Percentiles rank a stretch among this genome's conserved stretches.
These are phyloP conservation scores for Tinamus major DNA, from an alignment of 2,797 vertebrate genomes.

Conservation along the genomic window DNA sequence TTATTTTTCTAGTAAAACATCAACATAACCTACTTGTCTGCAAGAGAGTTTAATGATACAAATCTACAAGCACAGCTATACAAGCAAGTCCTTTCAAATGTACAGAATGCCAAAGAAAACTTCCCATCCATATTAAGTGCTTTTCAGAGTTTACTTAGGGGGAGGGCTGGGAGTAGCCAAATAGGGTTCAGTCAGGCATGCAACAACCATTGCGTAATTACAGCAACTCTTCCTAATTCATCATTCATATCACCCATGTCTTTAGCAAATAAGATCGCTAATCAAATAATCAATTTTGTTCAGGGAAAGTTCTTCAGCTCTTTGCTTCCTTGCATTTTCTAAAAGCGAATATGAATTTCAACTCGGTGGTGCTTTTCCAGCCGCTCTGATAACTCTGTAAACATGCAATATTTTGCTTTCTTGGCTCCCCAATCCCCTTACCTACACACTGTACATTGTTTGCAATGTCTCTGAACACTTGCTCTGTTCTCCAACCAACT, in stretches of 20 bases:
- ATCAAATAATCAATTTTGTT: not conserved
- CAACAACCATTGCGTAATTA: not conserved
- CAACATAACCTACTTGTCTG: not conserved
- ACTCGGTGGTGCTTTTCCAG: not conserved
- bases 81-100: not conserved
- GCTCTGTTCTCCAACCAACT: not conserved
- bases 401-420: not conserved
- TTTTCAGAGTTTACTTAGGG: not conserved
- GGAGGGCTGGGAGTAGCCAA: not conserved
- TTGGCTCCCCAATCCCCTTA: not conserved
- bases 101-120: not conserved
- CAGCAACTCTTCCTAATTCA: constrained; percentile 8
- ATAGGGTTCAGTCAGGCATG: not conserved
- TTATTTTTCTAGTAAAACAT: constrained; percentile 6
- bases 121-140: not conserved
- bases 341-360: not conserved
- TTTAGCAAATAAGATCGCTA: not conserved
- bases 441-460: not conserved
- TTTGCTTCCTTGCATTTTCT: not conserved
- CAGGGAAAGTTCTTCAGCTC: not conserved
- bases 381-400: not conserved
- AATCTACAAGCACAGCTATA: not conserved
- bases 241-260: not conserved
- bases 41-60: not conserved
- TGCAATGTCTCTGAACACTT: not conserved